Evolutionary conservation across 2,888 invertebrate genomes (phyloP), one percentile per base, ranked within the genome.

Genomic region (Taphrorychus bicolor): DNA sequence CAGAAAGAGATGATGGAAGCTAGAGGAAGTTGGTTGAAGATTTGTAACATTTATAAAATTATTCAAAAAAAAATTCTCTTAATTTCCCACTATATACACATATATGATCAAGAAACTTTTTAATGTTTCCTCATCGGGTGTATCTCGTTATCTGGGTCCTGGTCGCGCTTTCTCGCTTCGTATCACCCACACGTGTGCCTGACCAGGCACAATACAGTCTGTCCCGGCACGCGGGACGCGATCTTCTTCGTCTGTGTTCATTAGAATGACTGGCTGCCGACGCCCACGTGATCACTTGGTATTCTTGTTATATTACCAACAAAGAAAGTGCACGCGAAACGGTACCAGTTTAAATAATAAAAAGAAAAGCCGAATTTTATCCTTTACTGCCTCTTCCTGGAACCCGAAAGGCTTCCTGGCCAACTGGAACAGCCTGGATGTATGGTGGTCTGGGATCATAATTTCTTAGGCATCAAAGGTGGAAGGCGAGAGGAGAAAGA

Each of bases 101-200:
- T n/a, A n/a, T 32, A 32, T 32, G 32, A 32, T 32, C 32, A 9
- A 11, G 3, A 32, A n/a, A n/a, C n/a, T 32, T 32, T 32, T 32
- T 32, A 32, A 9, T 32, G 7, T 7, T 32, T 32, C 3, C 9
- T 32, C 32, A 11, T 32, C 32, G 32, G 11, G 9, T 32, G n/a
- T n/a, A 32, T 32, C 32, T 32, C 32, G 32, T 45, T 45, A 45
- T 45, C 45, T 45, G 32, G 32, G 9, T 45, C 45, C 45, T 45
- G 45, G 45, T 45, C 45, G 45, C 45, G 45, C 45, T 45, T 45
- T 45, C 45, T 45, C 45, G 45, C 45, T 16, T 45, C 32, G 32
- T 32, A 14, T 45, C 45, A 45, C 45, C 45, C 45, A 45, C 45
- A 16, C 45, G 14, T 17, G 16, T 45, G 17, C 45, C 45, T 45